Evolutionary conservation across 2,113 vertebrate species (phyloP).

Genomic region (Struthio camelus): DNA sequence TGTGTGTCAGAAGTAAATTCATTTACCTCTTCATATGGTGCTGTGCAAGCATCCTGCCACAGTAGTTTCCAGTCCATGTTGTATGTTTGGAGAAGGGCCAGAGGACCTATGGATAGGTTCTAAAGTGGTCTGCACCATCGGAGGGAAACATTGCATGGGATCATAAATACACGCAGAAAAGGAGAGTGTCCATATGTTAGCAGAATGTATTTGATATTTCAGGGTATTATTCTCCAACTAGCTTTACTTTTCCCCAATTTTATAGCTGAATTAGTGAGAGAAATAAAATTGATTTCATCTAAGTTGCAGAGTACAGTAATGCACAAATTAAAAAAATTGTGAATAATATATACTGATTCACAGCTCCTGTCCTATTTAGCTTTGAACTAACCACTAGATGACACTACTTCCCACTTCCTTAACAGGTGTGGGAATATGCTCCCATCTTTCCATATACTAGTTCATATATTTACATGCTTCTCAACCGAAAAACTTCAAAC

Average conservation of each 20-base stretch:
- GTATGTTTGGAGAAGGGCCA: neutral
- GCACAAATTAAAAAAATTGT: neutral
- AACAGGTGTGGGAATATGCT: neutral
- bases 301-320: neutral
- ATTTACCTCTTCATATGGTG: fast-evolving
- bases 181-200: neutral
- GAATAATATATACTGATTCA: neutral
- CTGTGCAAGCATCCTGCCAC: neutral
- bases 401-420: constrained; percentile 59
- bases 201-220: neutral
- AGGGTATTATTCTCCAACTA: neutral
- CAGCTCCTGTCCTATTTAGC: neutral
- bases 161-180: neutral
- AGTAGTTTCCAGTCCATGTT: neutral
- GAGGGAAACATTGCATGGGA: neutral
- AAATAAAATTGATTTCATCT: neutral
- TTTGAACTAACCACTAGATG: constrained; percentile 61
- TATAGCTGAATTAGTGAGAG: neutral
- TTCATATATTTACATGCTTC: neutral
- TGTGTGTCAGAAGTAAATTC: neutral
- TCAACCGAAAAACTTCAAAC: neutral
- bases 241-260: neutral
- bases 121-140: neutral
- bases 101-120: neutral
- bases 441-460: neutral